These are phyloP conservation scores for Zosterops borbonicus DNA, from an alignment of 2,113 vertebrate genomes.

Conservation along the genomic window DNA sequence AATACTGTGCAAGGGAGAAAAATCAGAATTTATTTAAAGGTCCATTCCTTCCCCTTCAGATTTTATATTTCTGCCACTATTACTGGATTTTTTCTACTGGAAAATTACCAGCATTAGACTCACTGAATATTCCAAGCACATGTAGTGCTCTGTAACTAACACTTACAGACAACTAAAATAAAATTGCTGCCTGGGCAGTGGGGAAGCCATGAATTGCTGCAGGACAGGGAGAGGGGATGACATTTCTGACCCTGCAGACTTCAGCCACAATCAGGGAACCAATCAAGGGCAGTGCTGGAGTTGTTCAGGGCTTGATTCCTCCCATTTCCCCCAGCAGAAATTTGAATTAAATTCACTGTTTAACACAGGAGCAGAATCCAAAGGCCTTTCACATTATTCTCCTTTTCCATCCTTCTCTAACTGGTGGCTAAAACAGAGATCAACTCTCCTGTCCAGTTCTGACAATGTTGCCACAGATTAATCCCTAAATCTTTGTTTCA, in stretches of 20 bases:
- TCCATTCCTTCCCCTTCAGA: neutral
- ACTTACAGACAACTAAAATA: neutral
- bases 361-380: neutral
- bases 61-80: neutral
- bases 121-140: neutral
- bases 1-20: neutral
- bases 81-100: neutral
- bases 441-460: neutral
- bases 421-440: neutral
- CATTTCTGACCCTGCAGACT: neutral
- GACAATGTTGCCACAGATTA: neutral
- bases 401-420: neutral
- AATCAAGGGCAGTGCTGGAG: neutral
- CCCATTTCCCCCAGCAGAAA: neutral
- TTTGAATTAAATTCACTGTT: neutral
- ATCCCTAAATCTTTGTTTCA: neutral
- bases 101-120: neutral
- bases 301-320: fast-evolving
- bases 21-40: neutral
- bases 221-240: neutral
- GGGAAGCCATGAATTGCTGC: neutral
- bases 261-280: neutral
- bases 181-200: neutral
- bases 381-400: neutral
- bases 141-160: neutral